These are phyloP conservation scores for Leuctra nigra DNA, from an alignment of 2,888 invertebrate genomes.

Conservation along the genomic window DNA sequence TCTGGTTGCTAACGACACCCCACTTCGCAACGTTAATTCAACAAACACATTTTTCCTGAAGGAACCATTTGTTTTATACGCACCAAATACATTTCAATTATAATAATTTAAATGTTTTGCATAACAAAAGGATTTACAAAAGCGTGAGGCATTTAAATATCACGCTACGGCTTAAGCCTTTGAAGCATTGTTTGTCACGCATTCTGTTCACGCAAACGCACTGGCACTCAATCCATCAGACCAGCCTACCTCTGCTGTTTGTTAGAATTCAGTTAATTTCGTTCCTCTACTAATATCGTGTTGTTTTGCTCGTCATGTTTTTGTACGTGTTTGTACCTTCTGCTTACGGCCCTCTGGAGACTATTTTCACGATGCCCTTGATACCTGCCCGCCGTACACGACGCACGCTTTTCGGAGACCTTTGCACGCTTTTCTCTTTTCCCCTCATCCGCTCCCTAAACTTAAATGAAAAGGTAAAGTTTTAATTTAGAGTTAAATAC, in stretches of 20 bases:
- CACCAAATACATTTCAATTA: slow-evolving; percentile 12
- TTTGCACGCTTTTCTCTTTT: background rate
- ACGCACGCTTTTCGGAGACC: background rate
- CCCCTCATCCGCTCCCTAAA: background rate
- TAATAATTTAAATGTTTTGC: slow-evolving; percentile 11
- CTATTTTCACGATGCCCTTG: background rate
- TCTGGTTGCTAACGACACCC: no score
- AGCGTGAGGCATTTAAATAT: background rate
- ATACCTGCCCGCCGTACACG: slow-evolving; percentile 1
- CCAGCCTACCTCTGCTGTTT: background rate
- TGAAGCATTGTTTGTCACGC: background rate
- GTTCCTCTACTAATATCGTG: background rate
- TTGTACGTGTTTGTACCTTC: slow-evolving; percentile 5
- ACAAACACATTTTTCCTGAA: background rate
- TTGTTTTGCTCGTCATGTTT: background rate
- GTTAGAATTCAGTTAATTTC: background rate
- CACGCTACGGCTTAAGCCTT: background rate
- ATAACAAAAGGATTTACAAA: slow-evolving; percentile 7
- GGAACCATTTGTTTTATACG: slow-evolving; percentile 6
- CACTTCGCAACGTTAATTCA: background rate
- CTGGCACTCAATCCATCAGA: background rate
- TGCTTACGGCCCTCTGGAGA: slow-evolving; percentile 6
- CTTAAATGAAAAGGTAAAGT: slow-evolving; percentile 4
- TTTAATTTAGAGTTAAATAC: slow-evolving; percentile 9
- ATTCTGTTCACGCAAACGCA: background rate